Conservation (phyloP, 1,140 invertebrate genomes). For the Drosophila neocordata region DNA sequence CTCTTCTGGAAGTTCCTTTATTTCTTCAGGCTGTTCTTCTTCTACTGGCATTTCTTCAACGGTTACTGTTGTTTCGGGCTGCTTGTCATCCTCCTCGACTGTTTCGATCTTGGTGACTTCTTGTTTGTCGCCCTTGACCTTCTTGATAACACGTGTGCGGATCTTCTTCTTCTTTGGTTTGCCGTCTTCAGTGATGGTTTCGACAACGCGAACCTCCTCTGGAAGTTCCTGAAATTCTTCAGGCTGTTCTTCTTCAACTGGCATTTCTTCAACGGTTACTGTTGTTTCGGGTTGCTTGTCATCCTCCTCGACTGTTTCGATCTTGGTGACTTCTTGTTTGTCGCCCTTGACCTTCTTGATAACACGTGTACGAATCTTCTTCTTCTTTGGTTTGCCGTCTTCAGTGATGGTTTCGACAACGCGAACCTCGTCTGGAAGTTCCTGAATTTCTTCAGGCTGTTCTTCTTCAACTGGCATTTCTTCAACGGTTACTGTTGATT, state of each 20-base stretch:
- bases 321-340: slow-evolving; percentile 30
- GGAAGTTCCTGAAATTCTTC: slow-evolving; percentile 20
- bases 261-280: slow-evolving; percentile 18
- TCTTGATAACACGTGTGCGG: slow-evolving; percentile 27
- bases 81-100: slow-evolving; percentile 24
- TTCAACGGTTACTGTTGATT: slow-evolving; percentile 20
- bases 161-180: slow-evolving; percentile 24
- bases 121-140: slow-evolving; percentile 27
- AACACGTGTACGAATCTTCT: slow-evolving; percentile 29
- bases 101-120: slow-evolving; percentile 31
- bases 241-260: slow-evolving; percentile 9
- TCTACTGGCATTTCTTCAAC: slow-evolving; percentile 19
- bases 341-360: slow-evolving; percentile 30
- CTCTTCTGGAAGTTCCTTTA: slow-evolving; percentile 21
- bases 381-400: slow-evolving; percentile 21
- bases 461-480: slow-evolving; percentile 19
- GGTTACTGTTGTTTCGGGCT: slow-evolving; percentile 15
- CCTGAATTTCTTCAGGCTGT: slow-evolving; percentile 13
- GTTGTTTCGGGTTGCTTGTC: slow-evolving; percentile 14
- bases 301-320: slow-evolving; percentile 26
- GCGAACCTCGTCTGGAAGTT: slow-evolving; percentile 20
- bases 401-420: slow-evolving; percentile 15
- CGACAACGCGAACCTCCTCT: slow-evolving; percentile 17
- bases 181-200: slow-evolving; percentile 18
- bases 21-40: slow-evolving; percentile 16